phyloP scores from a whole-genome alignment of 2,888 invertebrate genomes.

The Agrilus biguttatus region DNA sequence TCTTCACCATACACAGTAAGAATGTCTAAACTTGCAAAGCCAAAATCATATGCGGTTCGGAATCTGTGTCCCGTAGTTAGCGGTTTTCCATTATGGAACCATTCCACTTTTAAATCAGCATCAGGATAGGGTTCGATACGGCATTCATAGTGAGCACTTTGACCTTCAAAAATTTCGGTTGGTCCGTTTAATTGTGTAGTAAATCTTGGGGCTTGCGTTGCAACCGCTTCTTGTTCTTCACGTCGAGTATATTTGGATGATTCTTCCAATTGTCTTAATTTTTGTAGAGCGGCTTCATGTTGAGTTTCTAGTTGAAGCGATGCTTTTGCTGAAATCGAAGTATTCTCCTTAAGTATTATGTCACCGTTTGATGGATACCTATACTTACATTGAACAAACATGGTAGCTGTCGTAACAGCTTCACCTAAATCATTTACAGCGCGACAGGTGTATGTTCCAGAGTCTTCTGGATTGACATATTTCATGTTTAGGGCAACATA shows the following conservation, averaged over 20 bases:
- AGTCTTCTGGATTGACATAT: conserved; percentile 89
- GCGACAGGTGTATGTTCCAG: conserved; percentile 90
- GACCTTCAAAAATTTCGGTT: conserved; percentile 69
- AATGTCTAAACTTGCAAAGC: conserved; percentile 92
- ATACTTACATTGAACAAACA: conserved; percentile 71
- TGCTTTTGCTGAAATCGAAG: conserved; percentile 53
- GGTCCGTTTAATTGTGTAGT: conserved; percentile 78
- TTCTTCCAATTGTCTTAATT: conserved; percentile 77
- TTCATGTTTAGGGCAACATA: conserved; percentile 92
- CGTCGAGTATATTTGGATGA: conserved; percentile 61
- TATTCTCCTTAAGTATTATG: not conserved
- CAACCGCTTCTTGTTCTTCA: conserved; percentile 65
- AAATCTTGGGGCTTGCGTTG: conserved; percentile 74
- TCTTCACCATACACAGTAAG: conserved; percentile 88
- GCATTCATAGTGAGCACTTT: conserved; percentile 86
- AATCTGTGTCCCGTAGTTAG: conserved; percentile 79
- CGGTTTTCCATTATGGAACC: conserved; percentile 88
- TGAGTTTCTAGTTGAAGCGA: conserved; percentile 78
- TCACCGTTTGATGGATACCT: not conserved
- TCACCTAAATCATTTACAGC: conserved; percentile 87
- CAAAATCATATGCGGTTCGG: conserved; percentile 90
- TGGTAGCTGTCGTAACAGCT: conserved; percentile 85
- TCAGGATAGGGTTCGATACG: conserved; percentile 88
- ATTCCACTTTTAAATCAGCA: conserved; percentile 75
- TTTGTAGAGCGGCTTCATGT: conserved; percentile 77